These are phyloP conservation scores for Elaphurus davidianus DNA, from an alignment of 2,113 vertebrate genomes.

Conservation along the genomic window DNA sequence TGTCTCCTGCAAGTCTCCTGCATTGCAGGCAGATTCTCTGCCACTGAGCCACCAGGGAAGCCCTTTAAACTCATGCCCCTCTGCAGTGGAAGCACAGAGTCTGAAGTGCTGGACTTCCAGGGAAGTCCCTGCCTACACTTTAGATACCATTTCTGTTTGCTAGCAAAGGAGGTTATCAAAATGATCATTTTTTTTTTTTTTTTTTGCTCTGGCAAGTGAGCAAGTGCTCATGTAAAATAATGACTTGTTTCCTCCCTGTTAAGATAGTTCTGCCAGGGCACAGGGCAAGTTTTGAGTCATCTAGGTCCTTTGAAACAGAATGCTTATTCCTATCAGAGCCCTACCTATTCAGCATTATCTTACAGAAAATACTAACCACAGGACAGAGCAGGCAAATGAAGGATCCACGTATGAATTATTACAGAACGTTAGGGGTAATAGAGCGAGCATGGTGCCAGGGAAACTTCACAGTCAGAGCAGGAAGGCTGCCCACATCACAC, in stretches of 20 bases:
- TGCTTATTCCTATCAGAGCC: background rate
- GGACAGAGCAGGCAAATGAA: background rate
- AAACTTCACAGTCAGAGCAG: background rate
- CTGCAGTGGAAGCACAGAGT: background rate
- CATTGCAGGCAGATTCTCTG: background rate
- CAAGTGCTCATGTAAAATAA: background rate
- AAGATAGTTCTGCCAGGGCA: background rate
- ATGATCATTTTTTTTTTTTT: background rate
- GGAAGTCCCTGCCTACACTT: background rate
- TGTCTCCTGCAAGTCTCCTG: background rate
- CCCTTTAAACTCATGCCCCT: background rate
- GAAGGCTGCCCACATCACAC: no score
- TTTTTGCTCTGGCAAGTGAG: background rate
- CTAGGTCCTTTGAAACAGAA: background rate
- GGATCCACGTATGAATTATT: background rate
- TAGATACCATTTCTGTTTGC: background rate
- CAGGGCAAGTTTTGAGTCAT: background rate
- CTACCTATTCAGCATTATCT: background rate
- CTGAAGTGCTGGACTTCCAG: background rate
- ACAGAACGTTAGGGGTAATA: background rate
- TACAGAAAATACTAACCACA: background rate
- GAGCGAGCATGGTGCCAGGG: background rate
- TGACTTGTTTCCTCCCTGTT: background rate
- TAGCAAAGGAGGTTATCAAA: background rate
- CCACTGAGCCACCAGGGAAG: background rate